Percentiles rank a stretch among this genome's conserved stretches.
Conservation (phyloP, 2,113 vertebrate species). For the Myrmophylax atrothorax region DNA sequence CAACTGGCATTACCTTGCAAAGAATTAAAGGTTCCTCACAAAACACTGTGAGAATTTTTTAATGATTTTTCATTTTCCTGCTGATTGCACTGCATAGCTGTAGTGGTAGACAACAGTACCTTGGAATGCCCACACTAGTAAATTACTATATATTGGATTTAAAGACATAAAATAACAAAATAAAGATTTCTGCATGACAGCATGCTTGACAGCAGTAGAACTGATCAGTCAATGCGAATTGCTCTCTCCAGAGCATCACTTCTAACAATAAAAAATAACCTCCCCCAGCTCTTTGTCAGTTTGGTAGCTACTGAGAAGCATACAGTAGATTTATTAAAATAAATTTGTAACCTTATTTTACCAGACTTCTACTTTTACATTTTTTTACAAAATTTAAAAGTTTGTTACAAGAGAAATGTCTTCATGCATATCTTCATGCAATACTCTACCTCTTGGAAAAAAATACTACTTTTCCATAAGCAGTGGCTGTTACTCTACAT, state of each 20-base stretch:
- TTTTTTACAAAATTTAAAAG: neutral
- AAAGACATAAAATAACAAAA: neutral
- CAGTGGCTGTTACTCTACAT: neutral
- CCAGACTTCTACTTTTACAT: neutral
- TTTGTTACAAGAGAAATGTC: neutral
- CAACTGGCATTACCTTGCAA: neutral
- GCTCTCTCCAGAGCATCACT: neutral
- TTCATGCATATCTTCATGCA: neutral
- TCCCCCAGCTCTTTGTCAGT: fast-evolving
- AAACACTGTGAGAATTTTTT: neutral
- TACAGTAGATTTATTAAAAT: neutral
- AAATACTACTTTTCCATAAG: neutral
- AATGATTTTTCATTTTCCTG: neutral
- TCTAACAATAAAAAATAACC: neutral
- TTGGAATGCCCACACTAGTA: neutral
- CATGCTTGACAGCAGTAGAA: neutral
- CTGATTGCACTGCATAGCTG: neutral
- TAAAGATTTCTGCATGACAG: neutral
- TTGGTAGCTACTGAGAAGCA: neutral
- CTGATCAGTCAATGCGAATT: neutral
- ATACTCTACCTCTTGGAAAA: neutral
- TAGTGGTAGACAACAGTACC: neutral
- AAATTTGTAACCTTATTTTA: neutral
- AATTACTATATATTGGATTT: neutral
- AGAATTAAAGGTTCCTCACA: neutral